A percentile compares a stretch with the other conserved stretches of the same genome.
These are phyloP conservation scores for Agrotis exclamationis DNA, from an alignment of 2,888 invertebrate genomes.

Conservation along the genomic window DNA sequence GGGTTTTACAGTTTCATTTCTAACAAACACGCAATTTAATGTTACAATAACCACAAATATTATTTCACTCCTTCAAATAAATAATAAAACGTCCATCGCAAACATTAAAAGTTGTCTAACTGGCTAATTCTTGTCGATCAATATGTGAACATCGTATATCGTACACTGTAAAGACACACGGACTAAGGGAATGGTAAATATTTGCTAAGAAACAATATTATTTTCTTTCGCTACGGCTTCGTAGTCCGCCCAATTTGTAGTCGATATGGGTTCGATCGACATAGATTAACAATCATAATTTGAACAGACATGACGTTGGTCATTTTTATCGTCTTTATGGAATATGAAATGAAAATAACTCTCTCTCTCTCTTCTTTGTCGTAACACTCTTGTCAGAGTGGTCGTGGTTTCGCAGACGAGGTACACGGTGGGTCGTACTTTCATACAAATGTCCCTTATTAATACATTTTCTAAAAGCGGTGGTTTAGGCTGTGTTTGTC, in stretches of 20 bases:
- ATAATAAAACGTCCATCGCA: conserved; percentile 1
- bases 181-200: conserved; percentile 86
- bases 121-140: conserved; percentile 62
- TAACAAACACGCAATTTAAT: not conserved
- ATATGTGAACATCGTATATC: conserved; percentile 69
- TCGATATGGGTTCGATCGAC: conserved; percentile 85
- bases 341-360: too few species aligned
- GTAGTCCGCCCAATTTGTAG: conserved; percentile 87
- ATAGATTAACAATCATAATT: conserved; percentile 74
- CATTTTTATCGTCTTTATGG: too few species aligned
- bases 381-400: too few species aligned
- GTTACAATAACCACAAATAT: not conserved
- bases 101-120: conserved; percentile 52
- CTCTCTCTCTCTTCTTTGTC: too few species aligned
- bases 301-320: conserved; percentile 49
- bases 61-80: conserved; percentile 1
- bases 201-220: conserved; percentile 91
- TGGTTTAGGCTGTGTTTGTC: not conserved
- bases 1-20: not conserved
- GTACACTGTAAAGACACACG: conserved; percentile 78
- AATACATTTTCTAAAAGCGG: not conserved
- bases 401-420: too few species aligned
- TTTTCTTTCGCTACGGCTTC: conserved; percentile 83
- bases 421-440: too few species aligned
- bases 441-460: too few species aligned